These are phyloP conservation scores for Heliconius hermathena DNA, from an alignment of 1,140 invertebrate species.

Conservation along the genomic window DNA sequence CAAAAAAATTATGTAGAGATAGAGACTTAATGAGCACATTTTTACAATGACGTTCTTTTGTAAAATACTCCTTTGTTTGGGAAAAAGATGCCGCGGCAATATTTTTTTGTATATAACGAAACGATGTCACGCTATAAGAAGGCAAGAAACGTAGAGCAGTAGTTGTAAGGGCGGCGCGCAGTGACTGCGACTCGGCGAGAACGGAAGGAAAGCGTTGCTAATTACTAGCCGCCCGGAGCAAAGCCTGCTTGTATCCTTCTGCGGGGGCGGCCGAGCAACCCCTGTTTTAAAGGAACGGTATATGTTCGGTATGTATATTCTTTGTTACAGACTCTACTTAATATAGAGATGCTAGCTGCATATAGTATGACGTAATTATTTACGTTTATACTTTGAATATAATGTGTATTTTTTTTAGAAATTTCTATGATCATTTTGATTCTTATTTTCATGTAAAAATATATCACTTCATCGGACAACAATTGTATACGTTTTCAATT, in stretches of 20 bases:
- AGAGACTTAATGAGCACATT: constrained; percentile 32
- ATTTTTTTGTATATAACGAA: constrained; percentile 35
- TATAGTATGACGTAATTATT: not conserved
- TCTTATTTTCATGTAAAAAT: not conserved
- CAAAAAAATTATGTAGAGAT: constrained; percentile 20
- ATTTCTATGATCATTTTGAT: not conserved
- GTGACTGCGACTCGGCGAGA: constrained; percentile 46
- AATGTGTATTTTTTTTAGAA: not conserved
- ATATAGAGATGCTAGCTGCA: not conserved
- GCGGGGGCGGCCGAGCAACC: constrained; percentile 33
- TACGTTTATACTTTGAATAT: constrained; percentile 20
- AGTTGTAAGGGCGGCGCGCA: constrained; percentile 39
- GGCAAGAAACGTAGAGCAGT: constrained; percentile 37
- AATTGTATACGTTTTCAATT: not conserved
- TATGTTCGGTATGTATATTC: constrained; percentile 38
- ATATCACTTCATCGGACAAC: not conserved
- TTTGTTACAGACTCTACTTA: constrained; percentile 24
- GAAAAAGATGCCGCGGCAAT: constrained; percentile 23
- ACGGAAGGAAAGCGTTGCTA: constrained; percentile 74
- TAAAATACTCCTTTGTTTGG: constrained; percentile 30
- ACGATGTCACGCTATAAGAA: constrained; percentile 38
- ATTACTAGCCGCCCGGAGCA: constrained; percentile 65
- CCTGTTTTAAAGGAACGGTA: constrained; percentile 36
- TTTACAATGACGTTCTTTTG: constrained; percentile 29
- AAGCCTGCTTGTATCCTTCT: constrained; percentile 45